These are phyloP conservation scores for Linnaemya vulpina DNA, from an alignment of 2,888 invertebrate genomes.

Conservation along the genomic window DNA sequence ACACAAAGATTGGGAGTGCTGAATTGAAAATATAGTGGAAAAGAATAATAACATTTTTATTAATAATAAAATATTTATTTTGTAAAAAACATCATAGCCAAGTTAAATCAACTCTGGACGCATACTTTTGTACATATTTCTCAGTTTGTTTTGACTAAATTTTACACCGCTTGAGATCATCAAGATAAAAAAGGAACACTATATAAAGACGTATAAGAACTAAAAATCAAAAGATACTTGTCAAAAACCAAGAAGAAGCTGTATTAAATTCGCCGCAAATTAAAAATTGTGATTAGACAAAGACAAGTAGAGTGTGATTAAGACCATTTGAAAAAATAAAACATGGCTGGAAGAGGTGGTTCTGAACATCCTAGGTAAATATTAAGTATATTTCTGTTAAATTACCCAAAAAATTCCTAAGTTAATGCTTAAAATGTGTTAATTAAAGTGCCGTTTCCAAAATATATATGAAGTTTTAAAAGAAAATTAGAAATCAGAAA, in stretches of 20 bases:
- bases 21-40: slow-evolving; percentile 18
- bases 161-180: slow-evolving; percentile 53
- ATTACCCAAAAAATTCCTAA: slow-evolving; percentile 30
- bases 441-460: slow-evolving; percentile 12
- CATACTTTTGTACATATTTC: slow-evolving; percentile 44
- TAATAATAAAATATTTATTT: background rate
- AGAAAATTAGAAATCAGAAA: background rate
- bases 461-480: background rate
- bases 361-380: slow-evolving; percentile 92
- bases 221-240: slow-evolving; percentile 50
- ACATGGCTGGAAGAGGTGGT: slow-evolving; percentile 95
- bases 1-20: slow-evolving; percentile 52
- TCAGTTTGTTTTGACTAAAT: slow-evolving; percentile 64
- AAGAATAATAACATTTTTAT: background rate
- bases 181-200: slow-evolving; percentile 36
- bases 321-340: slow-evolving; percentile 84
- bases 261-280: slow-evolving; percentile 75
- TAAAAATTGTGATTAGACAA: slow-evolving; percentile 63
- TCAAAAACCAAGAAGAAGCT: slow-evolving; percentile 60
- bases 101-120: slow-evolving; percentile 52
- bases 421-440: slow-evolving; percentile 23
- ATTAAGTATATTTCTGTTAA: slow-evolving; percentile 73
- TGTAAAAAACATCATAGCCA: background rate
- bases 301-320: slow-evolving; percentile 72
- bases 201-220: slow-evolving; percentile 4